These are phyloP conservation scores for Aphodius granarius DNA, from an alignment of 2,888 invertebrate genomes.

Conservation along the genomic window DNA sequence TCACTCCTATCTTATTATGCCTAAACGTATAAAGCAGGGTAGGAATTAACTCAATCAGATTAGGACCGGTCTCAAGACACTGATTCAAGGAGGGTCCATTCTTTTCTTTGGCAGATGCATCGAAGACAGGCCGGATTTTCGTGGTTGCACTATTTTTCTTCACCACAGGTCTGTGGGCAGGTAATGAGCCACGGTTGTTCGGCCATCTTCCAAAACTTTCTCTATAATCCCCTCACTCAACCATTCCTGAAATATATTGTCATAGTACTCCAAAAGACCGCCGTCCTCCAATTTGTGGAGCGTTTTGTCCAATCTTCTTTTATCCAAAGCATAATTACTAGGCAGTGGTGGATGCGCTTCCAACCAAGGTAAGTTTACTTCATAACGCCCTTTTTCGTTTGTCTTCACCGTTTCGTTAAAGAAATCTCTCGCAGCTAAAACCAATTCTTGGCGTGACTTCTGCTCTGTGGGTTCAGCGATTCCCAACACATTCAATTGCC, in stretches of 20 bases:
- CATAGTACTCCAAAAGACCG: constrained; percentile 33
- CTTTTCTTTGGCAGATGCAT: constrained; percentile 7
- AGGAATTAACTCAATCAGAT: constrained; percentile 30
- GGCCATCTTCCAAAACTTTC: not conserved
- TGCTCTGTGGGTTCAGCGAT: constrained; percentile 40
- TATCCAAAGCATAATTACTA: constrained; percentile 36
- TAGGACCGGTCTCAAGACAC: constrained; percentile 31
- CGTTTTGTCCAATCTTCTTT: constrained; percentile 36
- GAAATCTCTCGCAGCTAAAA: constrained; percentile 33
- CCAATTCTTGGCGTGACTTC: constrained; percentile 30
- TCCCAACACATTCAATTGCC: constrained; percentile 42
- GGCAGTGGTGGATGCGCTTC: constrained; percentile 41
- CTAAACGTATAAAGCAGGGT: not conserved
- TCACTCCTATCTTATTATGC: not conserved
- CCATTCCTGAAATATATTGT: constrained; percentile 40
- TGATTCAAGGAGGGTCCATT: not conserved
- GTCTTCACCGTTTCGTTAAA: constrained; percentile 39
- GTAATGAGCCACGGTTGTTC: not conserved
- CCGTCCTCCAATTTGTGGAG: constrained; percentile 33
- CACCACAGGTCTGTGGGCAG: not conserved
- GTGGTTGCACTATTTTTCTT: not conserved
- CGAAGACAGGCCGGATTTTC: not conserved
- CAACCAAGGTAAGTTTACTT: constrained; percentile 43
- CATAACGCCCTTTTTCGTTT: constrained; percentile 31
- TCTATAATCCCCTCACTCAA: constrained; percentile 28